These are phyloP conservation scores for Drosophila nannoptera DNA, from an alignment of 1,140 invertebrate genomes.

Conservation along the genomic window DNA sequence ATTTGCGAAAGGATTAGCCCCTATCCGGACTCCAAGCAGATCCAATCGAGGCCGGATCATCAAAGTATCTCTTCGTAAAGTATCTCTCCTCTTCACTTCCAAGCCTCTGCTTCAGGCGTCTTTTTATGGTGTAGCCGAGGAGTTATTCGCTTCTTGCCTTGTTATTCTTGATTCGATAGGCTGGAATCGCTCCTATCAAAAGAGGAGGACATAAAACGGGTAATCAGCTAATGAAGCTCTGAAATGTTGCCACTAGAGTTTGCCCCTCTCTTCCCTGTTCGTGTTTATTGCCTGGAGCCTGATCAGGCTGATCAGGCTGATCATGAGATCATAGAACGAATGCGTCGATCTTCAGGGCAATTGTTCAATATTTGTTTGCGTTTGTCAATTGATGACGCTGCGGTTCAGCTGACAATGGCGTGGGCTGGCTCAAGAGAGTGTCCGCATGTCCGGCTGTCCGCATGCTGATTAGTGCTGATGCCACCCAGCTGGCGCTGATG, in stretches of 20 bases:
- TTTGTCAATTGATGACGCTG: conserved; percentile 24
- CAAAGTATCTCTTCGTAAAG: too few species aligned
- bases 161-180: too few species aligned
- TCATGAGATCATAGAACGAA: conserved; percentile 13
- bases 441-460: neutral
- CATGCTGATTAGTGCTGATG: conserved; percentile 34
- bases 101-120: too few species aligned
- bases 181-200: too few species aligned
- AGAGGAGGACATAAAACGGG: too few species aligned
- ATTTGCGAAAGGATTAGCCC: too few species aligned
- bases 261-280: neutral
- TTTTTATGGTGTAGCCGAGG: too few species aligned
- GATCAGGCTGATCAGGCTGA: neutral
- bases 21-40: too few species aligned
- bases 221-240: too few species aligned
- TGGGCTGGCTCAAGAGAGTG: conserved; percentile 10
- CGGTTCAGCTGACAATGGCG: conserved; percentile 15
- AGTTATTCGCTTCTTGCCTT: too few species aligned
- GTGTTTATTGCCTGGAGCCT: neutral
- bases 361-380: conserved; percentile 18
- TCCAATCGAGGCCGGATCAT: too few species aligned
- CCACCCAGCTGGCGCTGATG: conserved; percentile 29
- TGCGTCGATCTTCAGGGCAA: neutral
- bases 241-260: neutral
- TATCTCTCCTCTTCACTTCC: too few species aligned